Conservation (phyloP, 2,888 invertebrate genomes). For the Coleophora flavipennella region DNA sequence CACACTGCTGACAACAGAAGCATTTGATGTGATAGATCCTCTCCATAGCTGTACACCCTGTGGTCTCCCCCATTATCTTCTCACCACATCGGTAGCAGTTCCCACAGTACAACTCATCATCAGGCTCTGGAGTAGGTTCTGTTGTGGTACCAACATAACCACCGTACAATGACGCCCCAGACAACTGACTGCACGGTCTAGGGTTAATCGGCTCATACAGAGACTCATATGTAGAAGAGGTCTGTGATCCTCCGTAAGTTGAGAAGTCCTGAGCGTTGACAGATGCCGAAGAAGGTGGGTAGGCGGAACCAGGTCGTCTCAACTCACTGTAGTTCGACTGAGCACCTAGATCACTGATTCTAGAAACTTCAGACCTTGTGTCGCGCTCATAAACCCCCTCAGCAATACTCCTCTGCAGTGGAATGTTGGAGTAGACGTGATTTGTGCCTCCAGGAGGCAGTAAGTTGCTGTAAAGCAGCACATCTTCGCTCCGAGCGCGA, state of each 20-base stretch:
- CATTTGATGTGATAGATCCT: slow-evolving; percentile 96
- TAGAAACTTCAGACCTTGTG: slow-evolving; percentile 58
- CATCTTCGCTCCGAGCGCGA: slow-evolving; percentile 55
- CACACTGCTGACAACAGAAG: slow-evolving; percentile 95
- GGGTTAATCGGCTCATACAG: slow-evolving; percentile 77
- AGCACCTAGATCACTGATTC: slow-evolving; percentile 61
- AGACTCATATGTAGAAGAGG: slow-evolving; percentile 77
- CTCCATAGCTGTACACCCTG: slow-evolving; percentile 98
- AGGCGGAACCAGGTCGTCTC: slow-evolving; percentile 72
- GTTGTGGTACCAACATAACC: slow-evolving; percentile 80
- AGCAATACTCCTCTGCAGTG: slow-evolving; percentile 62
- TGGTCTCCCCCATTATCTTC: slow-evolving; percentile 94
- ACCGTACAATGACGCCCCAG: slow-evolving; percentile 73
- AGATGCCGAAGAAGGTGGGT: slow-evolving; percentile 62
- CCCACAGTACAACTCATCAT: slow-evolving; percentile 82
- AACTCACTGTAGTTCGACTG: slow-evolving; percentile 77
- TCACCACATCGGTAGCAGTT: slow-evolving; percentile 94
- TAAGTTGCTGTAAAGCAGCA: slow-evolving; percentile 58
- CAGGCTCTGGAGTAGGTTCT: slow-evolving; percentile 84
- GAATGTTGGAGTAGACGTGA: slow-evolving; percentile 63
- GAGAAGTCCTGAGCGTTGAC: slow-evolving; percentile 70
- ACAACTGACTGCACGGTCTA: slow-evolving; percentile 73
- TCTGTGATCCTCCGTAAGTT: slow-evolving; percentile 72
- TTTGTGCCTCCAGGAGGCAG: slow-evolving; percentile 65
- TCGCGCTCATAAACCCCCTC: slow-evolving; percentile 67